A percentile compares a stretch with the other conserved stretches of the same genome.
phyloP scores from a whole-genome alignment of 2,888 invertebrate genomes.

The Eristalinus sepulchralis region DNA sequence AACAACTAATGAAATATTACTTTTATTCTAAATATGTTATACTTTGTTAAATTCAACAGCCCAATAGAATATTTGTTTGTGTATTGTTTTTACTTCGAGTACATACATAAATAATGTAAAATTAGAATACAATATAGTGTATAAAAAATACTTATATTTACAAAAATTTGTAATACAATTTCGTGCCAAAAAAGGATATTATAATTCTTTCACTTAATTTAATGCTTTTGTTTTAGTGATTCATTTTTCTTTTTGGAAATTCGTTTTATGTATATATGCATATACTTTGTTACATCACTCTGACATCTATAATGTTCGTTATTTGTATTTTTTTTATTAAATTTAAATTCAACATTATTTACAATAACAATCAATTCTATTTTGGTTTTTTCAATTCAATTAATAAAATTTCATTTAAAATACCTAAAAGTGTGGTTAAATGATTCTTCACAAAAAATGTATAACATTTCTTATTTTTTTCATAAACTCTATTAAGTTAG shows the following conservation, averaged over 20 bases:
- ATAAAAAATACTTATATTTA: constrained; percentile 55
- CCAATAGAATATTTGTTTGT: constrained; percentile 35
- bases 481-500: constrained; percentile 1
- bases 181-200: constrained; percentile 7
- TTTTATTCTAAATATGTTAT: constrained; percentile 30
- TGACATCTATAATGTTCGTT: constrained; percentile 45
- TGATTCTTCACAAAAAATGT: constrained; percentile 53
- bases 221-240: not conserved
- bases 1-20: constrained; percentile 11
- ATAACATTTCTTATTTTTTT: constrained; percentile 56
- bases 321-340: constrained; percentile 8
- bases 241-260: constrained; percentile 21
- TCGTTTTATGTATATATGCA: constrained; percentile 49
- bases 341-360: constrained; percentile 67
- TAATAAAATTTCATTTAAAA: constrained; percentile 60
- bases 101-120: constrained; percentile 40
- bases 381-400: constrained; percentile 33
- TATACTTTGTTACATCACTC: constrained; percentile 52
- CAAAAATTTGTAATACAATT: constrained; percentile 61
- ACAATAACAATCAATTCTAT: constrained; percentile 56
- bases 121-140: constrained; percentile 28
- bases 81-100: constrained; percentile 6
- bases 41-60: constrained; percentile 52
- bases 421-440: constrained; percentile 57
- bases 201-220: constrained; percentile 4